Percentiles rank a stretch among this genome's conserved stretches.
phyloP scores from a whole-genome alignment of 2,113 vertebrate species.

The Phrynosoma platyrhinos region DNA sequence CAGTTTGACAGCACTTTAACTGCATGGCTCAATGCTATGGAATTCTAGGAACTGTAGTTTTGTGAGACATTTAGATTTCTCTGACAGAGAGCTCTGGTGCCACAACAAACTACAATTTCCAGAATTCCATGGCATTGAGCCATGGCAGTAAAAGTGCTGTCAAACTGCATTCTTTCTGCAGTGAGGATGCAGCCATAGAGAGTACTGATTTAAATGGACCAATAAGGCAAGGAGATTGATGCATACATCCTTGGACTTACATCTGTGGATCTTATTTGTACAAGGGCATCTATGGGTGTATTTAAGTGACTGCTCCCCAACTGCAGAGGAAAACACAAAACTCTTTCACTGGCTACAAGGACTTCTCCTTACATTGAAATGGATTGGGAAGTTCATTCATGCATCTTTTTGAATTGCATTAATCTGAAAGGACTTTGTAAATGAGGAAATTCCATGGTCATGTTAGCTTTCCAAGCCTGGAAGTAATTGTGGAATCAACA shows the following conservation, averaged over 20 bases:
- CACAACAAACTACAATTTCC: no score
- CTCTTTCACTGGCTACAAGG: neutral
- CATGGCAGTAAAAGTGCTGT: no score
- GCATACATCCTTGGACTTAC: neutral
- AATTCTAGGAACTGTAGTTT: no score
- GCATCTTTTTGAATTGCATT: neutral
- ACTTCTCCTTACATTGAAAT: neutral
- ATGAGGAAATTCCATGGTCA: neutral
- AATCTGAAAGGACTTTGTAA: neutral
- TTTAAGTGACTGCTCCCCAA: neutral
- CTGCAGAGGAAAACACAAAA: neutral
- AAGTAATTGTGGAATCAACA: neutral
- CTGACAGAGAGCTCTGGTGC: no score
- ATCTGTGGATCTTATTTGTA: neutral
- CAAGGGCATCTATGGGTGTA: neutral
- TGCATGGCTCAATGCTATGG: no score
- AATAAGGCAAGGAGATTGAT: neutral
- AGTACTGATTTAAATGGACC: neutral
- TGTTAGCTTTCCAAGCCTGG: neutral
- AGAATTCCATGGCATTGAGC: no score
- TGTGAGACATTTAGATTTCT: no score
- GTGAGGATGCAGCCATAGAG: neutral
- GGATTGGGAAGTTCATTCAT: neutral
- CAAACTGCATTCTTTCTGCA: no score
- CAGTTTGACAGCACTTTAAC: no score